Percentiles rank a stretch among this genome's conserved stretches.
Conservation (phyloP, 2,888 invertebrate species). For the Congeria kusceri region DNA sequence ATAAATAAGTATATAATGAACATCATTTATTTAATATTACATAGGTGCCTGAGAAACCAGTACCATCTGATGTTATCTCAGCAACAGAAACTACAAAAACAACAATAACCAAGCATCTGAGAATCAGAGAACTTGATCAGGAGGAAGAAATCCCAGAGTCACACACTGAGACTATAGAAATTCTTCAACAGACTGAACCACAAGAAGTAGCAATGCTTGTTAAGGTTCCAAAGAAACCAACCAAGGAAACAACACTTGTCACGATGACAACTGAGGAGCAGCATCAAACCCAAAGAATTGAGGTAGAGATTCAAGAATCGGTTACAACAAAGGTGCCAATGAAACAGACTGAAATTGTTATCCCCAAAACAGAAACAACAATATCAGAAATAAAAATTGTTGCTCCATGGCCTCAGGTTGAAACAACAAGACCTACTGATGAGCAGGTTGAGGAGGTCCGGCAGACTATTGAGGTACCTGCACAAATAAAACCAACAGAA, state of each 20-base stretch:
- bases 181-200: conserved; percentile 73
- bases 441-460: conserved; percentile 75
- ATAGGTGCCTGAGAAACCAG: conserved; percentile 69
- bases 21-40: no score
- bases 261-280: conserved; percentile 58
- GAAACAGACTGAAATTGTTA: conserved; percentile 72
- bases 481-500: no score
- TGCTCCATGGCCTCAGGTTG: conserved; percentile 50
- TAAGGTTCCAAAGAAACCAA: conserved; percentile 58
- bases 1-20: no score
- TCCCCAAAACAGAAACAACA: conserved; percentile 70
- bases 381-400: conserved; percentile 64
- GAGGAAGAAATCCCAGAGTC: conserved; percentile 61
- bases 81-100: conserved; percentile 72
- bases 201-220: conserved; percentile 71
- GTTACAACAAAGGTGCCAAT: conserved; percentile 70
- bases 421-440: conserved; percentile 70
- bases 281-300: conserved; percentile 75
- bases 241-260: conserved; percentile 61
- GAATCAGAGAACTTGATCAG: conserved; percentile 63
- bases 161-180: conserved; percentile 81
- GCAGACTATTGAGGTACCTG: conserved; percentile 66
- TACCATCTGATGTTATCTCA: conserved; percentile 66
- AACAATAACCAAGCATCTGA: conserved; percentile 73
- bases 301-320: conserved; percentile 79